Evolutionary conservation across 2,888 invertebrate species (phyloP).

Genomic region (Agriotes lineatus): DNA sequence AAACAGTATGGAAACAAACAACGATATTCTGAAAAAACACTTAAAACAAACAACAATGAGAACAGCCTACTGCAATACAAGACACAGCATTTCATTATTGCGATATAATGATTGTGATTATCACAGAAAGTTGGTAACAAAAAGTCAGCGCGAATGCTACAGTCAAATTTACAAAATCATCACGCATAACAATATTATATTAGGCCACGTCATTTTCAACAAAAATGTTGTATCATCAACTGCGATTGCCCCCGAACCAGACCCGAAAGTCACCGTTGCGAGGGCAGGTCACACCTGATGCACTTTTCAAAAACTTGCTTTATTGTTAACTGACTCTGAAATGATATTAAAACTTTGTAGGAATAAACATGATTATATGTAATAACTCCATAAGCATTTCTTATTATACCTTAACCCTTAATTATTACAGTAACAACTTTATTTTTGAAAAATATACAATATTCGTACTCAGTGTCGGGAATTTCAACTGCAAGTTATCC

Average conservation of each 20-base stretch:
- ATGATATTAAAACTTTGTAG: neutral
- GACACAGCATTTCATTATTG: slow-evolving; percentile 67
- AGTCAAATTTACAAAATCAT: slow-evolving; percentile 32
- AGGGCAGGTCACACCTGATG: neutral
- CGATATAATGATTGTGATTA: slow-evolving; percentile 67
- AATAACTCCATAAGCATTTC: slow-evolving; percentile 28
- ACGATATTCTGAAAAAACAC: slow-evolving; percentile 47
- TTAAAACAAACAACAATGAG: slow-evolving; percentile 56
- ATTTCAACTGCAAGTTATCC: slow-evolving; percentile 2
- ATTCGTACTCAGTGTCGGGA: slow-evolving; percentile 13
- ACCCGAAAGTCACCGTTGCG: neutral
- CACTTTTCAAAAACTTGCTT: slow-evolving; percentile 1
- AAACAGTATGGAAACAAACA: slow-evolving; percentile 44
- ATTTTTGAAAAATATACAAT: slow-evolving; percentile 33
- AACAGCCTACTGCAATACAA: slow-evolving; percentile 65
- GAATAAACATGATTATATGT: slow-evolving; percentile 2
- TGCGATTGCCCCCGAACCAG: neutral
- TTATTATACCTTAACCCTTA: slow-evolving; percentile 23
- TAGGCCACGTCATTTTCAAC: slow-evolving; percentile 40
- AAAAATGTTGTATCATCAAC: neutral
- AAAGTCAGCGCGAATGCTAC: slow-evolving; percentile 48
- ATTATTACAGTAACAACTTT: slow-evolving; percentile 27
- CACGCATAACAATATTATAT: slow-evolving; percentile 27
- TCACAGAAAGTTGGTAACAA: slow-evolving; percentile 66
- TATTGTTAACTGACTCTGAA: slow-evolving; percentile 22